These are phyloP conservation scores for Rissa tridactyla DNA, from an alignment of 2,113 vertebrate genomes.

Conservation along the genomic window DNA sequence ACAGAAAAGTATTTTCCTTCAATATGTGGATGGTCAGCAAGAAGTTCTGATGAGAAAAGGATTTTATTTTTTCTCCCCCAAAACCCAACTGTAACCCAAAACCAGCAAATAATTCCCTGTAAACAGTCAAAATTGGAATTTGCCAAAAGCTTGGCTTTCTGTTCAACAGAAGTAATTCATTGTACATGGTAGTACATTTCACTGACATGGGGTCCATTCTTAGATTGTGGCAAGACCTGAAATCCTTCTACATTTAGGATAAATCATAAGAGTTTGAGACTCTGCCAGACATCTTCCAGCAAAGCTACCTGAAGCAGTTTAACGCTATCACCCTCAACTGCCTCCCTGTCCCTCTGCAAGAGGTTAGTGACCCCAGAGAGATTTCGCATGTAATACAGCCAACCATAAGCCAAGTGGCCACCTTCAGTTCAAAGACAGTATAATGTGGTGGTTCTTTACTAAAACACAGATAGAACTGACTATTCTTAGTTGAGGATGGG, in stretches of 20 bases:
- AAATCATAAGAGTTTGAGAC: neutral
- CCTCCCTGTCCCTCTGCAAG: neutral
- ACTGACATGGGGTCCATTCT: rapidly evolving
- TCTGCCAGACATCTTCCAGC: neutral
- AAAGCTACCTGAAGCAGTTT: neutral
- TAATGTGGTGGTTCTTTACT: rapidly evolving
- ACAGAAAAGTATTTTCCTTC: neutral
- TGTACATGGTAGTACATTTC: neutral
- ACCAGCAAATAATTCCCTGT: neutral
- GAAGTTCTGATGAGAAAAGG: neutral
- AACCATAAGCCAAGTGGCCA: neutral
- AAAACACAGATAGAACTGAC: neutral
- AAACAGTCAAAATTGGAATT: neutral
- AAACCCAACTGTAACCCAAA: neutral
- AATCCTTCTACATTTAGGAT: neutral
- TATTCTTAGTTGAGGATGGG: neutral
- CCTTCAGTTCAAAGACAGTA: neutral
- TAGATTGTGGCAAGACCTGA: neutral
- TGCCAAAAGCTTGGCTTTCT: neutral
- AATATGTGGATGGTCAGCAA: neutral
- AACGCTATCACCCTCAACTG: neutral
- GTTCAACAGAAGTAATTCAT: neutral
- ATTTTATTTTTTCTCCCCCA: neutral
- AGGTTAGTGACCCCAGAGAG: neutral
- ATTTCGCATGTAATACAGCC: neutral